Conservation (phyloP, 2,797 vertebrate species). For the Vultur gryphus region DNA sequence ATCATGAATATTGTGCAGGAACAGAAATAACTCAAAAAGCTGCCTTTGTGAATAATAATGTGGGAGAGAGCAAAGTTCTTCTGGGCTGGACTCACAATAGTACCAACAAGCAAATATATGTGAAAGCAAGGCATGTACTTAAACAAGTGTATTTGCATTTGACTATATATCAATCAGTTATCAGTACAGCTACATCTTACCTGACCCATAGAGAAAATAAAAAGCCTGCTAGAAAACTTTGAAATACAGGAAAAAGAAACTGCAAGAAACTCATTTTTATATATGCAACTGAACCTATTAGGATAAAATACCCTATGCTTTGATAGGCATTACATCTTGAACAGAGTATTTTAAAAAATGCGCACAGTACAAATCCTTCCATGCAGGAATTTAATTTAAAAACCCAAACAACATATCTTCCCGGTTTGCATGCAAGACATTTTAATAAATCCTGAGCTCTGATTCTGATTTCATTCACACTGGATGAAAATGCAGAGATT, state of each 20-base stretch:
- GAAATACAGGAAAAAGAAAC: not conserved
- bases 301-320: not conserved
- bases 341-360: not conserved
- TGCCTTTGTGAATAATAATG: slow-evolving; percentile 80
- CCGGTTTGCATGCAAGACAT: not conserved
- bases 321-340: not conserved
- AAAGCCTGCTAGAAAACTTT: slow-evolving; percentile 19
- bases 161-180: slow-evolving; percentile 52
- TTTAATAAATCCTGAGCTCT: not conserved
- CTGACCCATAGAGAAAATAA: not conserved
- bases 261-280: not conserved
- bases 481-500: not conserved
- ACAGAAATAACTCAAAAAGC: slow-evolving; percentile 78
- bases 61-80: slow-evolving; percentile 64
- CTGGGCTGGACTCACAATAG: slow-evolving; percentile 53
- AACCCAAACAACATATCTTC: not conserved
- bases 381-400: not conserved
- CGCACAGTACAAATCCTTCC: not conserved
- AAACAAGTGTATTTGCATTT: slow-evolving; percentile 62
- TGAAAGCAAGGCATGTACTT: slow-evolving; percentile 52
- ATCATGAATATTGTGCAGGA: slow-evolving; percentile 81
- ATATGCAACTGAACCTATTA: not conserved
- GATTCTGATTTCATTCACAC: not conserved
- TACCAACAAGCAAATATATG: slow-evolving; percentile 51
- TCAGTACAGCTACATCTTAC: slow-evolving; percentile 39